A percentile compares a stretch with the other conserved stretches of the same genome.
Evolutionary conservation across 2,797 vertebrate species (phyloP).

Genomic region (Poliocrania exsul): DNA sequence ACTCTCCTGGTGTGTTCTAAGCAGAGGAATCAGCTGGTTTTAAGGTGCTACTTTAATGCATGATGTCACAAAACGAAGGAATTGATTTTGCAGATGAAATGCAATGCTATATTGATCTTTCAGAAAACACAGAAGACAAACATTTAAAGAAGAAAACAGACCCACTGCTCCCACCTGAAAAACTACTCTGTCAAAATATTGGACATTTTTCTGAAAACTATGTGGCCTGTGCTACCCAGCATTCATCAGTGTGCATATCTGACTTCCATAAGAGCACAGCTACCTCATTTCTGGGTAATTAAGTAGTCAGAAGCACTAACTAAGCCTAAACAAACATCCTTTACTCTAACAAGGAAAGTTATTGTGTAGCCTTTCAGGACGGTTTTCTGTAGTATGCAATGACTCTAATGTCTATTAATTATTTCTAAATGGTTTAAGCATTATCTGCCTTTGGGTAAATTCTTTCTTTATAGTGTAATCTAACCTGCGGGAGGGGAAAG

Average conservation of each 20-base stretch:
- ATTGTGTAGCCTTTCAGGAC: constrained; percentile 37
- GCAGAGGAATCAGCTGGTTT: background rate
- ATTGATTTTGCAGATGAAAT: background rate
- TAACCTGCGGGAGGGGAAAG: constrained; percentile 19
- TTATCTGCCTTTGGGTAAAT: constrained; percentile 53
- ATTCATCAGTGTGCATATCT: background rate
- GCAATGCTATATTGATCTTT: background rate
- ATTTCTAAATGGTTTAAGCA: constrained; percentile 56
- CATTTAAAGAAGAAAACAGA: background rate
- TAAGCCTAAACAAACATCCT: constrained; percentile 59
- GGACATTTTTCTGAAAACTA: background rate
- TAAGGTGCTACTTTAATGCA: background rate
- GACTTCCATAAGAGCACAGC: background rate
- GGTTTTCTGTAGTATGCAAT: background rate
- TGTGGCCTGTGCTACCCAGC: background rate
- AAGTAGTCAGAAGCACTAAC: background rate
- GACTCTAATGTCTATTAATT: constrained; percentile 51
- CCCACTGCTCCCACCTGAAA: background rate
- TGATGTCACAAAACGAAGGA: background rate
- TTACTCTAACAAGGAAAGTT: constrained; percentile 40
- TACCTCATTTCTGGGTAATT: constrained; percentile 38
- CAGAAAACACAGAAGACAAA: background rate
- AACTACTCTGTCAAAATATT: background rate
- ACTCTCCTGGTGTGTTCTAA: background rate
- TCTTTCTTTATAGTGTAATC: constrained; percentile 32